Evolutionary conservation across 2,888 invertebrate species (phyloP), one percentile per base, ranked within the genome.

Genomic region (Drosophila rubida): DNA sequence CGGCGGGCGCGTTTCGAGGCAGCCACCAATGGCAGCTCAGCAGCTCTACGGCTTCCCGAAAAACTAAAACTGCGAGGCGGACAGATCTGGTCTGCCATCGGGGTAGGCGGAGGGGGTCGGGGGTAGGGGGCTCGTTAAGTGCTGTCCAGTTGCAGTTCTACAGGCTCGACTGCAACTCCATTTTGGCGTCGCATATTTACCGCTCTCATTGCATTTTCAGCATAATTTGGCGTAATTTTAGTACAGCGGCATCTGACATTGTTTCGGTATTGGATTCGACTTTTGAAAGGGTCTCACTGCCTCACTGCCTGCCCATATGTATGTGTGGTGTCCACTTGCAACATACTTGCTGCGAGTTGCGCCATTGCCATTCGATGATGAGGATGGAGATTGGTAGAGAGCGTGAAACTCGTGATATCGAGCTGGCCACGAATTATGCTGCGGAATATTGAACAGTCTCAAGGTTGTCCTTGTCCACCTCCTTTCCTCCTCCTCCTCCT

Each of bases 211-310:
- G 86, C 79, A 85, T 88, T 88, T 75, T 85, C 86, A 88, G 83
- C 83, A 88, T 82, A 82, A 88, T 86, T 86, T 88, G 80, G 80
- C 74, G 83, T 82, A 88, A 88, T 86, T 88, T 82, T 61, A 82
- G 64, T 64, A 65, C 45, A 57, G 55, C 69, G 37, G 54, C 74
- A 59, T 62, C 66, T 60, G 59, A 69, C 75, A 69, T 78, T 69
- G 74, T 77, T 72, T 48, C 37, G 11, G 35, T 27, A 19, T 39
- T 41, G 50, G 22, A 41, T 49, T 69, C 68, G 35, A 53, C 46
- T 44, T 51, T 64, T 13, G 45, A 64, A 64, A 58, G 39, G 37
- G 32, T 39, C 53, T 50, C 41, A 14, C 22, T 0, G 7, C 25
- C 1, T 5, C 25, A 25, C 7, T 48, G 7, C 14, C 11, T 46